Percentiles rank a stretch among this genome's conserved stretches.
These are phyloP conservation scores for Oscheius sp. DNA, from an alignment of 2,888 invertebrate species.

Conservation along the genomic window DNA sequence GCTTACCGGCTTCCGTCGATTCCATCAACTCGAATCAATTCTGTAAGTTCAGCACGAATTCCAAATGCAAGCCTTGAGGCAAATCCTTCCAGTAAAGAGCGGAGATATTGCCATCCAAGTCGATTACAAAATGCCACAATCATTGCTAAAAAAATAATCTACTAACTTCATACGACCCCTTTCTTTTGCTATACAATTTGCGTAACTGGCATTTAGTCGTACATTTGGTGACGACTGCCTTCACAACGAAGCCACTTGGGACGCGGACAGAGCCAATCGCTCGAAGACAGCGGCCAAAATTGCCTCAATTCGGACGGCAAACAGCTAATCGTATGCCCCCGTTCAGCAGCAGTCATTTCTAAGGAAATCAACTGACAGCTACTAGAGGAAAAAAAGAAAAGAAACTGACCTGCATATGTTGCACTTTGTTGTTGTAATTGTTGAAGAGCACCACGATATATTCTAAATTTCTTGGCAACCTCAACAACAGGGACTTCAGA, in stretches of 20 bases:
- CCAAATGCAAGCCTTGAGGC: slow-evolving; percentile 88
- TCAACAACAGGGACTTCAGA: slow-evolving; percentile 84
- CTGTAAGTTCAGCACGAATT: slow-evolving; percentile 88
- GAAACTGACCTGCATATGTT: slow-evolving; percentile 84
- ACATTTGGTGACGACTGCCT: slow-evolving; percentile 15
- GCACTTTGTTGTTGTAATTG: slow-evolving; percentile 91
- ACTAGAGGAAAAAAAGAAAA: not conserved
- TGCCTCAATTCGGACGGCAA: slow-evolving; percentile 23
- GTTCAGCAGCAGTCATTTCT: slow-evolving; percentile 9
- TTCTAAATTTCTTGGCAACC: slow-evolving; percentile 81
- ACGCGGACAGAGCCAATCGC: slow-evolving; percentile 16
- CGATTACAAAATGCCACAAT: slow-evolving; percentile 93
- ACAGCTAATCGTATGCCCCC: slow-evolving; percentile 26
- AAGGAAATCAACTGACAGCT: not conserved
- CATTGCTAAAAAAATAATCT: slow-evolving; percentile 79
- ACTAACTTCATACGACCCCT: not conserved
- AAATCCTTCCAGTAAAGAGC: slow-evolving; percentile 88
- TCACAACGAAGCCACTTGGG: slow-evolving; percentile 29
- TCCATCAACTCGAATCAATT: slow-evolving; percentile 81
- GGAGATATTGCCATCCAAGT: slow-evolving; percentile 89
- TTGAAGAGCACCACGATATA: slow-evolving; percentile 88
- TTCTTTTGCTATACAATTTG: not conserved
- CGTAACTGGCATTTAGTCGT: slow-evolving; percentile 17
- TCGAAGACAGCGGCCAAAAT: slow-evolving; percentile 13
- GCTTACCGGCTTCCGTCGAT: slow-evolving; percentile 55